Evolutionary conservation across 2,888 invertebrate genomes (phyloP).

Genomic region (Phytoseiulus persimilis): DNA sequence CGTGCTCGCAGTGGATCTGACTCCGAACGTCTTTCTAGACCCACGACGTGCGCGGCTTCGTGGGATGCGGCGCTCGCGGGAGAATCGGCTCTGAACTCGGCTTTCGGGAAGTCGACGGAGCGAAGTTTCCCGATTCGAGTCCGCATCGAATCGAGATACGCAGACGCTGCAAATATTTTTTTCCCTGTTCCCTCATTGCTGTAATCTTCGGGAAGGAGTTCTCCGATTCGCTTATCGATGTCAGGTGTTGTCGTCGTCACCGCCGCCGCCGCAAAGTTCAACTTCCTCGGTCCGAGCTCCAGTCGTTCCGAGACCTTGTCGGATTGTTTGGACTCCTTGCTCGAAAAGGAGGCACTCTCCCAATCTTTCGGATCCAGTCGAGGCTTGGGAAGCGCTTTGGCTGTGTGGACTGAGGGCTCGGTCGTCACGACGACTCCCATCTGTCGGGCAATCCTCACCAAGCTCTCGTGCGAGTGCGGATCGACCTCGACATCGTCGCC

Average conservation of each 20-base stretch:
- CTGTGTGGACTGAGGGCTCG: neutral
- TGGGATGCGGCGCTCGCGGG: neutral
- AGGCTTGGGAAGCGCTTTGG: neutral
- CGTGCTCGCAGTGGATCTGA: slow-evolving; percentile 16
- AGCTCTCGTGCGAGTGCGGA: slow-evolving; percentile 17
- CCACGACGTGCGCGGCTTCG: neutral
- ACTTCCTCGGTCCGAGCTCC: neutral
- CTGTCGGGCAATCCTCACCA: slow-evolving; percentile 33
- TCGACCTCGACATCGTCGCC: slow-evolving; percentile 27
- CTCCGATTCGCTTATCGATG: slow-evolving; percentile 19
- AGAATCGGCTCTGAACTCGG: slow-evolving; percentile 12
- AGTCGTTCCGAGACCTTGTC: slow-evolving; percentile 10
- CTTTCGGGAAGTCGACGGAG: slow-evolving; percentile 6
- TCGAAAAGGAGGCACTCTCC: neutral
- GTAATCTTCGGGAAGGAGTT: slow-evolving; percentile 19
- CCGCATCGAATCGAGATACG: neutral
- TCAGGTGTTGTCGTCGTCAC: neutral
- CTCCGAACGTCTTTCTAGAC: slow-evolving; percentile 11
- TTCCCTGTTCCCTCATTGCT: neutral
- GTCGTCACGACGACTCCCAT: slow-evolving; percentile 31
- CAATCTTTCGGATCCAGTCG: neutral
- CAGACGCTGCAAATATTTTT: neutral
- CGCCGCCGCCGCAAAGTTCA: slow-evolving; percentile 11
- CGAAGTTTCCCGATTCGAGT: slow-evolving; percentile 23
- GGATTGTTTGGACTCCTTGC: neutral